Evolutionary conservation across 1,140 invertebrate genomes (phyloP).

Genomic region (Sipha flava): DNA sequence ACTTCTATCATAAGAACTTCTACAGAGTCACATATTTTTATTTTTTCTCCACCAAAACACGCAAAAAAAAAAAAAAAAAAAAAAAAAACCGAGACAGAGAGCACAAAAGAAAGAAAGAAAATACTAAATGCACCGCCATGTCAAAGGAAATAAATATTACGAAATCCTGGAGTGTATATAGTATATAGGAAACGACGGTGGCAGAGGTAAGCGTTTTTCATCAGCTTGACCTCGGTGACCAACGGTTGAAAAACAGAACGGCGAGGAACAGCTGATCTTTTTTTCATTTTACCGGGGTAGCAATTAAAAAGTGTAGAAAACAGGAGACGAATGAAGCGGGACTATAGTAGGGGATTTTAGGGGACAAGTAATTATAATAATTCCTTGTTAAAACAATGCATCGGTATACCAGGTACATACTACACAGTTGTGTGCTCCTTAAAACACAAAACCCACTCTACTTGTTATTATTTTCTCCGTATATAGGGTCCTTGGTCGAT

Average conservation of each 20-base stretch:
- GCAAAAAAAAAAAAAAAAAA: background rate
- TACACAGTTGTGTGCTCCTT: background rate
- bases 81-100: background rate
- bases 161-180: background rate
- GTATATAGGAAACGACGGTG: background rate
- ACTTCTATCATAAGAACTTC: background rate
- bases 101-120: background rate
- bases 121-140: background rate
- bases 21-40: background rate
- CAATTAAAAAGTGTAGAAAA: slow-evolving; percentile 19
- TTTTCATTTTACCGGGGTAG: background rate
- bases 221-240: slow-evolving; percentile 22
- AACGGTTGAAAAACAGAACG: background rate
- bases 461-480: slow-evolving; percentile 2
- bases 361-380: slow-evolving; percentile 19
- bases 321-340: slow-evolving; percentile 6
- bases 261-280: background rate
- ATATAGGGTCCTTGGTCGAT: slow-evolving; percentile 1
- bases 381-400: slow-evolving; percentile 18
- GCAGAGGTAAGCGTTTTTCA: background rate
- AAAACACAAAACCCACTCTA: background rate
- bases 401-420: background rate
- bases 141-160: background rate
- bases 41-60: background rate
- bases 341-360: background rate